phyloP scores from a whole-genome alignment of 2,113 vertebrate genomes.

The Crotalus helleri region DNA sequence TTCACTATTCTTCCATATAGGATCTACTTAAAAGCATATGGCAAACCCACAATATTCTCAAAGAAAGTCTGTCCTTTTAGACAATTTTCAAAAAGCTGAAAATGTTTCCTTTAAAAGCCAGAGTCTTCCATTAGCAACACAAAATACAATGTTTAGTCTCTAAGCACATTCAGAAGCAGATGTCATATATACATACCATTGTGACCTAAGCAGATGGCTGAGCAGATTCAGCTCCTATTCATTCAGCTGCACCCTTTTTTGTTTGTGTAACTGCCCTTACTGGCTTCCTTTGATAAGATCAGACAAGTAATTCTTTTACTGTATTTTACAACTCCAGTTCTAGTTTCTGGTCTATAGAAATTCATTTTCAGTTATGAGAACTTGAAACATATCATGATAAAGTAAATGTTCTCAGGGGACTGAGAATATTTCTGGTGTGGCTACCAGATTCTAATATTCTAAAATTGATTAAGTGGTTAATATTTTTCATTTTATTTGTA shows the following conservation, averaged over 20 bases:
- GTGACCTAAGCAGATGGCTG: background rate
- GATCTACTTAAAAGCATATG: background rate
- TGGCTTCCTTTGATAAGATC: background rate
- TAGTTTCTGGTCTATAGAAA: background rate
- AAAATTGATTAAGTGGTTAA: background rate
- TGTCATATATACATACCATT: background rate
- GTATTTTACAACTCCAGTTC: background rate
- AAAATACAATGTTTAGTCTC: background rate
- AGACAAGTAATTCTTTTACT: background rate
- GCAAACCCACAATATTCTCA: background rate
- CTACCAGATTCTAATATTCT: background rate
- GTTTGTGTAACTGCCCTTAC: background rate
- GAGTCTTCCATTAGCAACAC: background rate
- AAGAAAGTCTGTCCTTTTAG: background rate
- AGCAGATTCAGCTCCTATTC: background rate
- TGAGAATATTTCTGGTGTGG: background rate
- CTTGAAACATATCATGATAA: background rate
- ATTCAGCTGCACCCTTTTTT: background rate
- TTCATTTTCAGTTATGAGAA: background rate
- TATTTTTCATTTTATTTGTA: background rate
- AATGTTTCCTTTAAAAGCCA: background rate
- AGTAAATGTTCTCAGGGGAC: background rate
- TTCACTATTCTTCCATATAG: background rate
- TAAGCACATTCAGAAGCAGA: background rate
- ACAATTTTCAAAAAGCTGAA: background rate